Evolutionary conservation across 2,888 invertebrate species (phyloP), one percentile per base, ranked within the genome.

Genomic region (Blastobasis adustella): DNA sequence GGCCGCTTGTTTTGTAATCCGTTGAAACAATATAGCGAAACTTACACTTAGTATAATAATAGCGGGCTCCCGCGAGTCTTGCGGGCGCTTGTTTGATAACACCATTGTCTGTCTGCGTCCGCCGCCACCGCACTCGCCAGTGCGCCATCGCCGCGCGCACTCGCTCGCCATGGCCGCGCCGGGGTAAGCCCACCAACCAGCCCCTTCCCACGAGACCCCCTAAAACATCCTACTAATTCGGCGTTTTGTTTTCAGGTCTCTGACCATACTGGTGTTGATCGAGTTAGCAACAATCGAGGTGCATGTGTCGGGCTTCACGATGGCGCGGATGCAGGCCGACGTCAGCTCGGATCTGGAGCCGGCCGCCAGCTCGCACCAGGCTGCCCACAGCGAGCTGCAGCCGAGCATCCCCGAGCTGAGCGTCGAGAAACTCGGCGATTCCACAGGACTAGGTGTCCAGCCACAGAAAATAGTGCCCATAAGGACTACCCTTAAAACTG

Each of bases 221-320:
- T 23, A 23, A 23, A 23, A 23, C 23, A 23, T 23, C 23, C 23
- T 23, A 23, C 23, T 23, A 23, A 23, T 23, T 23, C 23, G 23
- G 3, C 58, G 51, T 65, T 50, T 66, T 49, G 56, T 55, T 84
- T 84, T 51, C 83, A 85, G 85, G 73, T 77, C 71, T 66, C 66
- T 76, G 65, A 71, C 71, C 69, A 67, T 79, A 62, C 69, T 67
- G 56, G 62, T 79, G 55, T 65, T 66, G 65, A 66, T 79, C 57
- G 66, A 71, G 60, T 59, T 76, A 58, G 60, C 67, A 59, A 60
- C 71, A 58, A 63, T 68, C 53, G 69, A 66, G 61, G 66, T 69
- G 59, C 65, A 69, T 54, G 69, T 64, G 46, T 66, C 61, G 55
- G 71, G 76, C 46, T 81, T 79, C 59, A 65, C 76, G 37, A 61